A percentile compares a stretch with the other conserved stretches of the same genome.
phyloP scores from a whole-genome alignment of 1,140 invertebrate species.

The Calosoma granatense region DNA sequence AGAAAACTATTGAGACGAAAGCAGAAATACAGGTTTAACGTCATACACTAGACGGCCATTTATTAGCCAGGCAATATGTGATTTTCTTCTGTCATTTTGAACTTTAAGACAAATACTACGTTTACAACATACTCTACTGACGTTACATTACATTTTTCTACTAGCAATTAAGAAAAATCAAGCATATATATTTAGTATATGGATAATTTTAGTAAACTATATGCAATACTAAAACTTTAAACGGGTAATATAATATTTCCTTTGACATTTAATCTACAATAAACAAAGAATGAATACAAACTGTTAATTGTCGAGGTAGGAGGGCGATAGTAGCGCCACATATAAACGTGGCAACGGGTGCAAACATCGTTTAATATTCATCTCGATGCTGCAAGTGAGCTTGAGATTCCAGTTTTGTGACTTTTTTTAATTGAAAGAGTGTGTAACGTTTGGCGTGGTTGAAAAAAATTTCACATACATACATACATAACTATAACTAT shows the following conservation, averaged over 20 bases:
- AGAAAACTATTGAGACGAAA: neutral
- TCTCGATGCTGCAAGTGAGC: too few species aligned
- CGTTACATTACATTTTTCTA: neutral
- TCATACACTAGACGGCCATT: neutral
- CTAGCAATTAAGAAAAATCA: neutral
- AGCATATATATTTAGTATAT: neutral
- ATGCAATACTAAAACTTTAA: neutral
- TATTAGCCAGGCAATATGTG: neutral
- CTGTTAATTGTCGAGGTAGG: too few species aligned
- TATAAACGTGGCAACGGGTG: too few species aligned
- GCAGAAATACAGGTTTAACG: neutral
- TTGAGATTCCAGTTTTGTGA: too few species aligned
- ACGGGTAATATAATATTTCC: neutral
- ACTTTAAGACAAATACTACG: neutral
- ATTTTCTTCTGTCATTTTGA: neutral
- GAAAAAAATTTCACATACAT: too few species aligned
- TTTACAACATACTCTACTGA: neutral
- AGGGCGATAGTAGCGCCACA: too few species aligned
- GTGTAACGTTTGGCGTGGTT: too few species aligned
- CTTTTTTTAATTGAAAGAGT: too few species aligned
- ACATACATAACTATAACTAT: too few species aligned
- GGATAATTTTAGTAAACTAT: neutral
- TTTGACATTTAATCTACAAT: neutral
- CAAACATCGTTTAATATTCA: too few species aligned
- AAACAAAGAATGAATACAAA: neutral